These are phyloP conservation scores for Rafetus swinhoei DNA, from an alignment of 2,113 vertebrate genomes.

Conservation along the genomic window DNA sequence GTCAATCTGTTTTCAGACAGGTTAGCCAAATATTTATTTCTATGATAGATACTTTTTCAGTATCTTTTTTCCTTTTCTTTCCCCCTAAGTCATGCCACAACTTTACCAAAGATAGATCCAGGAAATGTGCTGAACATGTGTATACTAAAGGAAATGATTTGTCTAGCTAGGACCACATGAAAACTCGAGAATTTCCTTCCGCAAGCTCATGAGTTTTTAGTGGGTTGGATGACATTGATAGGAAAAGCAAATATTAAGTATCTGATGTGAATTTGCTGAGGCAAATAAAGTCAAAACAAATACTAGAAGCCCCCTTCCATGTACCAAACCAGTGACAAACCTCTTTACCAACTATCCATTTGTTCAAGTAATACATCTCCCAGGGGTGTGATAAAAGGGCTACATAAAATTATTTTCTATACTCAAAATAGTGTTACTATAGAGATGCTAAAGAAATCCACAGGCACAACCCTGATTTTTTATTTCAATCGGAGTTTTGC, in stretches of 20 bases:
- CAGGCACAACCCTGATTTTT: not conserved
- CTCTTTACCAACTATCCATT: not conserved
- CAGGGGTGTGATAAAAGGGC: not conserved
- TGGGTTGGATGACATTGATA: conserved; percentile 25
- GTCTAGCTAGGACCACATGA: conserved; percentile 22
- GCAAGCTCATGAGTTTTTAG: conserved; percentile 3
- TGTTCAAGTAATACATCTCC: not conserved
- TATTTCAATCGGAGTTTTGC: not conserved
- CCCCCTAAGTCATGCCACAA: not conserved
- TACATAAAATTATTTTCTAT: not conserved
- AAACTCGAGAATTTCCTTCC: conserved; percentile 45
- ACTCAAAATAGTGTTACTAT: not conserved
- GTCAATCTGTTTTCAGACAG: not conserved
- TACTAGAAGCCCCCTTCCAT: not conserved
- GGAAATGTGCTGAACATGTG: conserved; percentile 42
- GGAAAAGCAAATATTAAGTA: conserved; percentile 25
- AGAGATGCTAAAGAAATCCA: not conserved
- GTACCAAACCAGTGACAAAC: not conserved
- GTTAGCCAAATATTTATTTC: not conserved
- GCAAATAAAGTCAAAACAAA: not conserved
- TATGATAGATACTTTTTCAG: not conserved
- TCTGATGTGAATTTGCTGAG: conserved; percentile 13
- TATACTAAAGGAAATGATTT: conserved; percentile 43
- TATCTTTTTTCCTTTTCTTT: not conserved
- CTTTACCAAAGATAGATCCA: conserved; percentile 31